A percentile compares a stretch with the other conserved stretches of the same genome.
Conservation (phyloP, 1,140 invertebrate genomes). For the Formica selysi region DNA sequence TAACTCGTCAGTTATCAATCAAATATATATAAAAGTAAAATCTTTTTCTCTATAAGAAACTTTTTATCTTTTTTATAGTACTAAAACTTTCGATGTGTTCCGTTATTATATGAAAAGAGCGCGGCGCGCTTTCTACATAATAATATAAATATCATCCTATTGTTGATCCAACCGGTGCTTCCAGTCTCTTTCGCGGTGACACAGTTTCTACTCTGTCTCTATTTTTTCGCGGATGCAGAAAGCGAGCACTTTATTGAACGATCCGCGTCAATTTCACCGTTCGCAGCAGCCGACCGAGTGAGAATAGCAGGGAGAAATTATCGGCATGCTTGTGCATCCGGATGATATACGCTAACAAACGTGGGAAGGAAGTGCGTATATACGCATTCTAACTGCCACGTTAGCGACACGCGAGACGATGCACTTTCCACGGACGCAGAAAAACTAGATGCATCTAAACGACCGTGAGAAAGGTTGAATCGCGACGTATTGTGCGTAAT, state of each 20-base stretch:
- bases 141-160: constrained; percentile 28
- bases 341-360: constrained; percentile 39
- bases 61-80: background rate
- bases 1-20: background rate
- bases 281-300: constrained; percentile 9
- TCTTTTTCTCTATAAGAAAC: background rate
- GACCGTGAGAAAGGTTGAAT: constrained; percentile 57
- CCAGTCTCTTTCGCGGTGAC: constrained; percentile 14
- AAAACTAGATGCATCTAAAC: constrained; percentile 50
- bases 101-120: background rate
- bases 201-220: constrained; percentile 21
- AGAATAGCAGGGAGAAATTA: constrained; percentile 48
- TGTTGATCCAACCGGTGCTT: background rate
- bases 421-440: constrained; percentile 56
- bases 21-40: background rate
- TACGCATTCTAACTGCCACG: background rate
- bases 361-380: constrained; percentile 55
- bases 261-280: constrained; percentile 40
- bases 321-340: background rate
- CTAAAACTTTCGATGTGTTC: background rate
- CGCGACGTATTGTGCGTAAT: constrained; percentile 32
- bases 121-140: constrained; percentile 1
- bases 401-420: constrained; percentile 40
- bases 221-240: constrained; percentile 38
- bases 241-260: constrained; percentile 43